Base-by-base conservation (phyloP, 2,888 invertebrate genomes). In the Andricus curvator region DNA sequence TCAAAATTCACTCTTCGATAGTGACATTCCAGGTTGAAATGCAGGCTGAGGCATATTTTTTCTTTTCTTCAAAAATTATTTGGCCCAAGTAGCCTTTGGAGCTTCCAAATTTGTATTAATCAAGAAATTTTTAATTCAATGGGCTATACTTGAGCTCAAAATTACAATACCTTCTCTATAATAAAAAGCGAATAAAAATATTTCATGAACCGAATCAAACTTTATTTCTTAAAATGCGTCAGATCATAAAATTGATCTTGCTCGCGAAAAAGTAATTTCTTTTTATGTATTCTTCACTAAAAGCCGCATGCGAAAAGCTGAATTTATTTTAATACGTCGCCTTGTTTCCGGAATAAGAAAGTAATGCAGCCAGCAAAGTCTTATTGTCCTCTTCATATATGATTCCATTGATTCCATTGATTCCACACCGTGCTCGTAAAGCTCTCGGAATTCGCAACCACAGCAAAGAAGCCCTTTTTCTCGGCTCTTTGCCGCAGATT, bases 331-430 rank as follows among this genome's bases (percentile, higher is more conserved):
- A 51, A 74, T 74, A 33, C 29, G 5, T 74, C 33, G n/a, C 33
- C n/a, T 48, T 51, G 25, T 70, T 70, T 70, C n/a, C 20, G 2
- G 33, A 29, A 25, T 29, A 11, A 48, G n/a, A 74, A 74, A 3
- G 4, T 56, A 37, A 37, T 9, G 8, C 20, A 56, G 51, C 68
- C n/a, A 68, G 44, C 25, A 48, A 74, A 56, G 64, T 78, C 77
- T 83, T 83, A 83, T 81, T 82, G 80, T 83, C 81, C 78, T 77
- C 82, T 79, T 80, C 81, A 78, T 79, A 78, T 80, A 80, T 80
- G 83, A 84, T 83, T 82, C 83, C 76, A 80, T 81, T 81, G 80
- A 83, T 83, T 83, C 80, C 65, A 70, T 81, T 81, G 80, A 83
- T 83, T 83, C 80, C 65, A 70, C 80, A 78, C 74, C 65, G 65